Evolutionary conservation across 2,888 invertebrate species (phyloP), one percentile per base, ranked within the genome.

Genomic region (Eubasilissa splendida): DNA sequence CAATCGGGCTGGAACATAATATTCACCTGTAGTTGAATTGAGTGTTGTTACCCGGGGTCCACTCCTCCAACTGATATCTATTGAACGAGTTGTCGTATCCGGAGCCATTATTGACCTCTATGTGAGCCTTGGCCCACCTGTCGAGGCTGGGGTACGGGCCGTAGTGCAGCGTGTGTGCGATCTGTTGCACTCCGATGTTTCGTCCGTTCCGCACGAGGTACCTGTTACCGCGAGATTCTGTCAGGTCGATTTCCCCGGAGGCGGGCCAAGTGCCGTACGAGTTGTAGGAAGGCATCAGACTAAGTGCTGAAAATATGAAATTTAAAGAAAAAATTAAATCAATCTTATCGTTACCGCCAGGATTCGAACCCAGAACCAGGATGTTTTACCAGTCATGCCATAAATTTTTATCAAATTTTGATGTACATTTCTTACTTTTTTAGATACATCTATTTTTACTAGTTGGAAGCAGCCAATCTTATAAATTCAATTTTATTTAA

Each of bases 241-340:
- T 88, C 58, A 95, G 87, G 85, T 95, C 94, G 81, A 95, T 94
- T 88, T 95, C 94, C 5, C 95, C 95, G 42, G 94, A 94, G 4
- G 92, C 86, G 0, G 94, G 94, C 94, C 94, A 95, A 0, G 88
- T 87, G 2, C 94, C 94, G 86, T 95, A 95, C 0, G 86, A 86
- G 85, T 93, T 93, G 86, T 90, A 86, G 0, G 91, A 88, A 0
- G 95, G 95, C 90, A 94, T 88, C 87, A 95, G 86, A 94, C 94
- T 94, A 84, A 95, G 91, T 52, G 94, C 94, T 93, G 86, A 5
- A 81, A 77, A 22, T 1, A 22, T 22, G 22, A 22, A 1, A 1
- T 22, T 22, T 22, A 22, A 22, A 22, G 22, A 22, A 22, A 22
- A 22, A 22, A 22, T 22, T 22, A 22, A 22, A 22, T 22, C 1